These are phyloP conservation scores for Acipenser oxyrinchus DNA, from an alignment of 2,797 vertebrate species.

Conservation along the genomic window DNA sequence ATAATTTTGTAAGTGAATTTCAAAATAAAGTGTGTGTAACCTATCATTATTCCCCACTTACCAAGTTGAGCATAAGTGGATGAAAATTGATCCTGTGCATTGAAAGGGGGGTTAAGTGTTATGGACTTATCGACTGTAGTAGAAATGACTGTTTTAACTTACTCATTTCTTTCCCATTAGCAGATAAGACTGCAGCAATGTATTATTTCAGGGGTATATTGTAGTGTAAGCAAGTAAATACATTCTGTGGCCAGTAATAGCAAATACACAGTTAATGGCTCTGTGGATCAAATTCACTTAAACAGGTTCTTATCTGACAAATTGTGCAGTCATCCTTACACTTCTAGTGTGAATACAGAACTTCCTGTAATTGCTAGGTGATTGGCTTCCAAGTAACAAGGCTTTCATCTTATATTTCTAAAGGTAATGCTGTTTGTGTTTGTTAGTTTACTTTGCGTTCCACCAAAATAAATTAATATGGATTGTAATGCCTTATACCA, in stretches of 20 bases:
- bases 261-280: slow-evolving; percentile 35
- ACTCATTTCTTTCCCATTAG: slow-evolving; percentile 86
- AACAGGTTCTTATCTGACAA: slow-evolving; percentile 32
- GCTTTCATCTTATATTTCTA: neutral
- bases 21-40: slow-evolving; percentile 89
- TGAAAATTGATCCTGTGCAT: slow-evolving; percentile 93
- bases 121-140: slow-evolving; percentile 79
- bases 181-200: slow-evolving; percentile 70
- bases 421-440: no score
- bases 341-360: slow-evolving; percentile 26
- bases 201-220: slow-evolving; percentile 66
- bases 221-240: slow-evolving; percentile 54
- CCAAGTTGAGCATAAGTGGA: slow-evolving; percentile 76
- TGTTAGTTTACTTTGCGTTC: no score
- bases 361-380: neutral
- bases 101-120: slow-evolving; percentile 81
- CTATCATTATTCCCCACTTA: slow-evolving; percentile 90
- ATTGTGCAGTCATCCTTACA: slow-evolving; percentile 28
- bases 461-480: no score
- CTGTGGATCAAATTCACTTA: slow-evolving; percentile 42
- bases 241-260: slow-evolving; percentile 58
- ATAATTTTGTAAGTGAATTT: slow-evolving; percentile 79
- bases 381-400: neutral
- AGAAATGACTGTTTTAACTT: slow-evolving; percentile 79
- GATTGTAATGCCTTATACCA: no score